Evolutionary conservation across 2,888 invertebrate genomes (phyloP).

Genomic region (Sinodicranocentrus sp.): DNA sequence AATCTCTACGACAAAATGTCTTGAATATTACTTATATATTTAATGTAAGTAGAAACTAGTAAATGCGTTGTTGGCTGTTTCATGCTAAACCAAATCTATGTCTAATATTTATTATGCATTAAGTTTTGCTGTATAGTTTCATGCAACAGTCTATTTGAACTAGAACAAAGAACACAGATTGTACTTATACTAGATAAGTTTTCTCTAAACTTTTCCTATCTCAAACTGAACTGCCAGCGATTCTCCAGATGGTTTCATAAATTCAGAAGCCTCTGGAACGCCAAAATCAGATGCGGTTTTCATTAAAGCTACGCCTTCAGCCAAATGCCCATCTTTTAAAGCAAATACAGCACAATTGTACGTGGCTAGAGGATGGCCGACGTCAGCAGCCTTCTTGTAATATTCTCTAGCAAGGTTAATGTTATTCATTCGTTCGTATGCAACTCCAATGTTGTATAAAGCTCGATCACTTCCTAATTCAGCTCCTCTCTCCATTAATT

Average conservation of each 20-base stretch:
- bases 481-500: conserved; percentile 70
- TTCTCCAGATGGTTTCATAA: conserved; percentile 48
- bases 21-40: too few relatives aligned
- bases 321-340: conserved; percentile 63
- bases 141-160: conserved; percentile 22
- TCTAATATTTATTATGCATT: too few relatives aligned
- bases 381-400: conserved; percentile 71
- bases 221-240: conserved; percentile 1
- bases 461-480: conserved; percentile 72
- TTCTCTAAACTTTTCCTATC: conserved; percentile 17
- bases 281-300: conserved; percentile 70
- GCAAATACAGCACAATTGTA: conserved; percentile 73
- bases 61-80: too few relatives aligned
- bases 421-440: conserved; percentile 71
- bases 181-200: neutral
- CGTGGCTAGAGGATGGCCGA: conserved; percentile 74
- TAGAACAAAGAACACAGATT: conserved; percentile 45
- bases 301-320: conserved; percentile 68
- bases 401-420: conserved; percentile 68
- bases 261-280: conserved; percentile 71
- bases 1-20: too few relatives aligned
- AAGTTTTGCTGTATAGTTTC: too few relatives aligned
- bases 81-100: too few relatives aligned
- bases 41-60: too few relatives aligned
- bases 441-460: conserved; percentile 74